phyloP scores from a whole-genome alignment of 37 sponge, comb jelly and placozoan genomes.

The Beroe ovata region DNA sequence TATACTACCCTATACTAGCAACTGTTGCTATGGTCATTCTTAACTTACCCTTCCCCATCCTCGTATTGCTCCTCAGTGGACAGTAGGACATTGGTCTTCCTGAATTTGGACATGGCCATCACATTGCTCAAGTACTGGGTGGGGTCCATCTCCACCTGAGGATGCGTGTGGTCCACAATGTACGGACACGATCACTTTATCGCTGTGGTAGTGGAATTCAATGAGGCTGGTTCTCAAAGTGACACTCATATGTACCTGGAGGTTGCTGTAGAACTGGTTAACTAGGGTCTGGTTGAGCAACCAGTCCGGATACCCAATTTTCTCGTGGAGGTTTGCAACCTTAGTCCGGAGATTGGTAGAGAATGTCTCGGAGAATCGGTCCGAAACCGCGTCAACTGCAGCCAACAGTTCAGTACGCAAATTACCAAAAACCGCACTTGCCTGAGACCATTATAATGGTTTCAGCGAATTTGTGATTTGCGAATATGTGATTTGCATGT shows the following conservation, averaged over 20 bases:
- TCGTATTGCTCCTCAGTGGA: slow-evolving; percentile 5
- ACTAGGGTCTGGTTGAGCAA: slow-evolving; percentile 11
- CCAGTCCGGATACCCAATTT: slow-evolving; percentile 53
- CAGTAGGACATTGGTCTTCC: slow-evolving; percentile 6
- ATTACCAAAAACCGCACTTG: slow-evolving; percentile 8
- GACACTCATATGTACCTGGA: too few species aligned
- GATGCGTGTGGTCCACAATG: not conserved
- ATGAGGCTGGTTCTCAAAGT: too few species aligned
- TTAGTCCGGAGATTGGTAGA: not conserved
- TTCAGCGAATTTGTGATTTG: too few species aligned
- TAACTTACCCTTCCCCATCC: slow-evolving; percentile 45
- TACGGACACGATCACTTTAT: too few species aligned
- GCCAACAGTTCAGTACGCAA: not conserved
- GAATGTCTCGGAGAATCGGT: not conserved
- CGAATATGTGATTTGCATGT: too few species aligned
- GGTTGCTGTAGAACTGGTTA: slow-evolving; percentile 37
- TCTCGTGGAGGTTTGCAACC: slow-evolving; percentile 8
- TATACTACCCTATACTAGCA: too few species aligned
- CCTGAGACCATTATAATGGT: not conserved
- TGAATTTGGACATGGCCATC: slow-evolving; percentile 48
- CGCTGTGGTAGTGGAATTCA: too few species aligned
- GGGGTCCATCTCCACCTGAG: slow-evolving; percentile 16
- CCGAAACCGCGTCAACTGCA: slow-evolving; percentile 26
- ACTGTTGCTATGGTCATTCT: too few species aligned
- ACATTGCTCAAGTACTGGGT: slow-evolving; percentile 24